phyloP scores from a whole-genome alignment of 2,888 invertebrate genomes.

The Erannis defoliaria region DNA sequence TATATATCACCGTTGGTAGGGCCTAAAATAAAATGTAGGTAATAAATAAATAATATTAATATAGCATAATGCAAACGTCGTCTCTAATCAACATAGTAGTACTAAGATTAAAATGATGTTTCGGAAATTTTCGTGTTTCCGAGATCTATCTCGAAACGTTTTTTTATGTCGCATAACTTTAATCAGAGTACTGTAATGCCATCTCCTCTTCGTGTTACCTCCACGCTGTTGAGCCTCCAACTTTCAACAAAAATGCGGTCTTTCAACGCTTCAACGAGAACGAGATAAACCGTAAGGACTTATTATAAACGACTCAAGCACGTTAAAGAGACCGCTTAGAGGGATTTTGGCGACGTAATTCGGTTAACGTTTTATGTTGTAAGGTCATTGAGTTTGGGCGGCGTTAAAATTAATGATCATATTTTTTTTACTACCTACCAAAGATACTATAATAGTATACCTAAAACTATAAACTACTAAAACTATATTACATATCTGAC shows the following conservation, averaged over 20 bases:
- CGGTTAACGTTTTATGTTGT: slow-evolving; percentile 34
- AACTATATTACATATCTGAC: not conserved
- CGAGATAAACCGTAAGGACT: slow-evolving; percentile 63
- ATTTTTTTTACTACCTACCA: slow-evolving; percentile 4
- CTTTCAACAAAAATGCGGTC: slow-evolving; percentile 45
- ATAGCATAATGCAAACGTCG: too few relatives aligned
- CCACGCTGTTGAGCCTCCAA: slow-evolving; percentile 53
- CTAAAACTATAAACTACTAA: too few relatives aligned
- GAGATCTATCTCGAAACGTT: too few relatives aligned
- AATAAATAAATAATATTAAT: too few relatives aligned
- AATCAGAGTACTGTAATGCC: not conserved
- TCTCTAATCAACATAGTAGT: too few relatives aligned
- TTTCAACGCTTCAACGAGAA: slow-evolving; percentile 59
- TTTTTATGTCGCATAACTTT: too few relatives aligned
- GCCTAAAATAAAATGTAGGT: too few relatives aligned
- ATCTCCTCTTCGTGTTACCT: not conserved
- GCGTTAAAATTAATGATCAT: slow-evolving; percentile 6
- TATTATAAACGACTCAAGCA: slow-evolving; percentile 51
- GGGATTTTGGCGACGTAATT: slow-evolving; percentile 31
- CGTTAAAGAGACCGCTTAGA: slow-evolving; percentile 33
- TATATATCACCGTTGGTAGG: too few relatives aligned
- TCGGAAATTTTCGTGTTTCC: too few relatives aligned
- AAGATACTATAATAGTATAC: not conserved
- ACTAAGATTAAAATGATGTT: too few relatives aligned
- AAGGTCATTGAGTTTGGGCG: slow-evolving; percentile 23